Base-by-base conservation (phyloP, 2,888 invertebrate genomes). In the Apotomis turbidana region DNA sequence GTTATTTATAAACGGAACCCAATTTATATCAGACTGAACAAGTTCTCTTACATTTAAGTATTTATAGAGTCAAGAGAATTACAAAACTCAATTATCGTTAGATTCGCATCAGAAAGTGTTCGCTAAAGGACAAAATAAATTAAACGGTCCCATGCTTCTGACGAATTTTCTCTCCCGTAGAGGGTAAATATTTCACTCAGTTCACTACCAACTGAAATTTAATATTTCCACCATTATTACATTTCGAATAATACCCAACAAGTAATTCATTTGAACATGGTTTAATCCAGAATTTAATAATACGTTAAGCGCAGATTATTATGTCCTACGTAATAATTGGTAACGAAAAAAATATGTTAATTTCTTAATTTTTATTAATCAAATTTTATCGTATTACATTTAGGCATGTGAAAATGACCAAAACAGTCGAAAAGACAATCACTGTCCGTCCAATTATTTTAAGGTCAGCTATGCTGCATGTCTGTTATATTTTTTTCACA, bases 121-220 rank as follows among this genome's bases (percentile, higher is more conserved):
- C 68, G 64, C 60, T 68, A 52, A 61, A 74, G 59, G 66, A 68
- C 71, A 71, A 63, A 66, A 74, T 68, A 75, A 75, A 76, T 78
- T 77, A 77, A 78, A 78, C 74, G 72, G 64, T 67, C 51, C 61
- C 73, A 74, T 76, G 68, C 72, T 73, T 71, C 71, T 71, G 59
- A 68, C 62, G 41, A 72, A 72, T 64, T 72, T 61, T 58, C 49
- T 52, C 71, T 13, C 44, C 46, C 55, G 49, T 61, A 54, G 54
- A 74, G 74, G 60, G 75, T 77, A 77, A 77, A 78, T 76, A 78
- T 76, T 76, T 75, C 73, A 74, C 71, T 74, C 68, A 76, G 75
- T 77, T 76, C 74, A 75, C 74, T 74, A 68, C 71, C 71, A 73
- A 74, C 75, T 75, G 51, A 68, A 58, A 62, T 68, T 71, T 71